Percentiles rank a stretch among this genome's conserved stretches.
phyloP scores from a whole-genome alignment of 2,797 vertebrate species.

The Nothura maculosa region DNA sequence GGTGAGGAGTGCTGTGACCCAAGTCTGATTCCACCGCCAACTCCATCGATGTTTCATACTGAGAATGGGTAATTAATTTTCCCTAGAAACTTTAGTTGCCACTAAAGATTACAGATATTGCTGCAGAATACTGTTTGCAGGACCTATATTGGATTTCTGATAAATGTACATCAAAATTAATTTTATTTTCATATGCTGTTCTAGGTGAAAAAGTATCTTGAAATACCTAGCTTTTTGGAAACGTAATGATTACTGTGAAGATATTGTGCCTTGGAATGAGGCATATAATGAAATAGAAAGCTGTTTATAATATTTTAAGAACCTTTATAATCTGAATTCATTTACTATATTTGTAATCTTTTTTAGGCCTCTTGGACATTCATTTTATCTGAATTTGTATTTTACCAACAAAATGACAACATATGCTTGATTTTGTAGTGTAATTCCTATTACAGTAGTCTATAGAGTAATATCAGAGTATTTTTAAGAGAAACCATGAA shows the following conservation, averaged over 20 bases:
- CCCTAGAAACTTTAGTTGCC: conserved; percentile 27
- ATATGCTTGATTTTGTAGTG: background rate
- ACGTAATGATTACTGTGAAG: background rate
- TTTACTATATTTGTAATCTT: background rate
- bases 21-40: conserved; percentile 37
- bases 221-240: background rate
- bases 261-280: background rate
- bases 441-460: background rate
- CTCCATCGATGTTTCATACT: conserved; percentile 31
- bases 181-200: background rate
- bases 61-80: conserved; percentile 68
- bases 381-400: background rate
- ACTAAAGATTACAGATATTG: background rate
- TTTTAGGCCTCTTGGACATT: background rate
- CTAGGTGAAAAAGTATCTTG: background rate
- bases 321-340: background rate
- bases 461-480: background rate
- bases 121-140: background rate
- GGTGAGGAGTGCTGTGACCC: conserved; percentile 32
- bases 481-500: background rate
- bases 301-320: background rate
- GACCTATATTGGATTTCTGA: background rate
- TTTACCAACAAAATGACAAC: background rate
- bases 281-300: background rate
- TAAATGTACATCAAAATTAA: background rate